phyloP scores from a whole-genome alignment of 2,888 invertebrate genomes.

The Drosophila fulvimacula region DNA sequence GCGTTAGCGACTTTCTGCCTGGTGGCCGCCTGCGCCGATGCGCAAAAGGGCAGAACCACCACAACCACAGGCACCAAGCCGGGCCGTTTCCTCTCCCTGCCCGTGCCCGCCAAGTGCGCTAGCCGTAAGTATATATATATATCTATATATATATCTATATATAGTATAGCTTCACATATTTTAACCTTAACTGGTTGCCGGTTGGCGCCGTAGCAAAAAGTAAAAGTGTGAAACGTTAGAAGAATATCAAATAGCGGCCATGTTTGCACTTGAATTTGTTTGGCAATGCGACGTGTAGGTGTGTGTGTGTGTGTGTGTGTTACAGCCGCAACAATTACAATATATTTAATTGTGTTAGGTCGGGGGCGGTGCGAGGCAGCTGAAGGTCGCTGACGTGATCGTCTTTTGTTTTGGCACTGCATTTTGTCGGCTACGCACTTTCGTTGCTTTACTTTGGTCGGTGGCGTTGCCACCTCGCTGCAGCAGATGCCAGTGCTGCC shows the following conservation, averaged over 20 bases:
- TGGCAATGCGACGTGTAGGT: slow-evolving; percentile 73
- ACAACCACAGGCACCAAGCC: slow-evolving; percentile 88
- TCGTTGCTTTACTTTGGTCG: slow-evolving; percentile 23
- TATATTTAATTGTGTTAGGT: slow-evolving; percentile 37
- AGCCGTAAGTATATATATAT: slow-evolving; percentile 89
- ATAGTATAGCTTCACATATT: slow-evolving; percentile 12
- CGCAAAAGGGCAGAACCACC: slow-evolving; percentile 87
- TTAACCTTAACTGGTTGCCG: slow-evolving; percentile 19
- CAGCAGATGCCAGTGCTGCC: neutral
- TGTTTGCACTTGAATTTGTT: slow-evolving; percentile 74
- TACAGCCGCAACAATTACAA: slow-evolving; percentile 22
- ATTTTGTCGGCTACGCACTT: slow-evolving; percentile 42
- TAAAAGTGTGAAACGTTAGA: slow-evolving; percentile 64
- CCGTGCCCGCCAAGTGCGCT: slow-evolving; percentile 92
- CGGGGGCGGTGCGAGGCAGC: slow-evolving; percentile 6
- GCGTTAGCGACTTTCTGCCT: slow-evolving; percentile 86
- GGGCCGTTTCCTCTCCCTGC: slow-evolving; percentile 93
- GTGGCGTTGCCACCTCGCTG: slow-evolving; percentile 29
- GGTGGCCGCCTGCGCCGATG: slow-evolving; percentile 87
- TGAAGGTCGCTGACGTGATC: slow-evolving; percentile 72
- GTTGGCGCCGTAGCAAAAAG: slow-evolving; percentile 53
- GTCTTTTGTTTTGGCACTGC: slow-evolving; percentile 18
- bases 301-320: slow-evolving; percentile 64
- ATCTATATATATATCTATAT: neutral
- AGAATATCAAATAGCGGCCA: slow-evolving; percentile 59